phyloP scores from a whole-genome alignment of 2,888 invertebrate genomes.

The Leuctra nigra region DNA sequence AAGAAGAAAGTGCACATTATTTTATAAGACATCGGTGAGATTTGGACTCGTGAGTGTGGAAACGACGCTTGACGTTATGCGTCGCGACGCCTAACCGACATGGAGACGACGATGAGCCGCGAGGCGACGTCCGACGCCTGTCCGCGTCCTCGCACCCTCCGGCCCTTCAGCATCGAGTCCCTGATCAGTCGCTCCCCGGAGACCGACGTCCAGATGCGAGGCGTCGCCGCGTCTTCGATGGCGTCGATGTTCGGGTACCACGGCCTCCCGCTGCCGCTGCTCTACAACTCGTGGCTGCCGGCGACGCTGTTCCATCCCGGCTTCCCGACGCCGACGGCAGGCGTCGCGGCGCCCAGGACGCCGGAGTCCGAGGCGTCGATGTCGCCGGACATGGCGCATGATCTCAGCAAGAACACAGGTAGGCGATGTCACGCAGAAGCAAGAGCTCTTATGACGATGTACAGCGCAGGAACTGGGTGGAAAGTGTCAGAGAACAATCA shows the following conservation, averaged over 20 bases:
- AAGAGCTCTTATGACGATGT: no score
- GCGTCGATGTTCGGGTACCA: slow-evolving; percentile 21
- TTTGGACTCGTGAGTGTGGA: background rate
- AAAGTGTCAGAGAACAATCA: no score
- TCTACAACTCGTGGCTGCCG: slow-evolving; percentile 25
- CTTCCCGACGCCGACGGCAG: slow-evolving; percentile 9
- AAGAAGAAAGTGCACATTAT: background rate
- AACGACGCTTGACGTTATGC: background rate
- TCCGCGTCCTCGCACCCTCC: background rate
- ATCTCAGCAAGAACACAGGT: slow-evolving; percentile 17
- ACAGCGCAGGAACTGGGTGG: no score
- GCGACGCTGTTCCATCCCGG: slow-evolving; percentile 13
- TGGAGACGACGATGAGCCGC: slow-evolving; percentile 1
- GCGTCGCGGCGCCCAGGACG: slow-evolving; percentile 15
- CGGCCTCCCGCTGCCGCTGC: slow-evolving; percentile 21
- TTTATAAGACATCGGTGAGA: background rate
- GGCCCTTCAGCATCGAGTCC: slow-evolving; percentile 25
- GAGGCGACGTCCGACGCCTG: background rate
- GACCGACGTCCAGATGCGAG: background rate
- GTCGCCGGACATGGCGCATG: slow-evolving; percentile 22
- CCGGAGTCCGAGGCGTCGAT: slow-evolving; percentile 25
- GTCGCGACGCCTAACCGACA: no score
- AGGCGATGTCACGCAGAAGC: background rate
- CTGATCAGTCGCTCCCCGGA: slow-evolving; percentile 9
- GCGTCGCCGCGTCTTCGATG: slow-evolving; percentile 2